Evolutionary conservation across 1,140 invertebrate genomes (phyloP).

Genomic region (Zaprionus taronus): DNA sequence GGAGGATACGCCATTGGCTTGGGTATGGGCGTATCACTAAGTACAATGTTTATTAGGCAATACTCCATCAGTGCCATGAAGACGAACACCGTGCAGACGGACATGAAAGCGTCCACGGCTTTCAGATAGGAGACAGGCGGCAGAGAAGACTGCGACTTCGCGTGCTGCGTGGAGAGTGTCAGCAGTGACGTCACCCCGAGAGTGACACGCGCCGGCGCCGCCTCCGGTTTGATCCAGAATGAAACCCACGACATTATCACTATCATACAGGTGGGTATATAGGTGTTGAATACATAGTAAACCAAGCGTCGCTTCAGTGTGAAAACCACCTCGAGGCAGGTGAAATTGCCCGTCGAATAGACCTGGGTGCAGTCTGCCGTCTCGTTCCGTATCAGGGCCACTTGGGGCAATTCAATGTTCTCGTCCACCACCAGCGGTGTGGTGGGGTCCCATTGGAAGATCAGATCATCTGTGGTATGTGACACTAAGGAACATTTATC

Average conservation of each 20-base stretch:
- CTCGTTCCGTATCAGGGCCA: conserved; percentile 92
- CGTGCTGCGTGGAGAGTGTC: conserved; percentile 95
- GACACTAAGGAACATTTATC: conserved; percentile 87
- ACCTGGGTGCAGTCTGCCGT: conserved; percentile 95
- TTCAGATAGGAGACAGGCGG: conserved; percentile 96
- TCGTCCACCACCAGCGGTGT: conserved; percentile 95
- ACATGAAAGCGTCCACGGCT: conserved; percentile 96
- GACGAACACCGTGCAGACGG: conserved; percentile 95
- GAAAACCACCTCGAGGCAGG: conserved; percentile 94
- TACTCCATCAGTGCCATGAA: conserved; percentile 98
- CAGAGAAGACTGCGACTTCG: conserved; percentile 94
- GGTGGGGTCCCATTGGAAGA: conserved; percentile 95
- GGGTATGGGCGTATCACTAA: conserved; percentile 85
- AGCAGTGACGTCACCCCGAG: conserved; percentile 95
- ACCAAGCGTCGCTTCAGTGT: conserved; percentile 93
- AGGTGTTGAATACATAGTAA: conserved; percentile 95
- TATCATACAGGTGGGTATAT: conserved; percentile 94
- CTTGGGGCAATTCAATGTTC: conserved; percentile 94
- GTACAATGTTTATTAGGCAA: conserved; percentile 94
- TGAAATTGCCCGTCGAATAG: conserved; percentile 91
- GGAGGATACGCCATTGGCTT: conserved; percentile 83
- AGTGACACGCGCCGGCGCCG: conserved; percentile 94
- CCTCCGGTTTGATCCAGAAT: conserved; percentile 97
- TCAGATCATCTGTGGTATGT: conserved; percentile 95
- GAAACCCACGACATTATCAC: conserved; percentile 97